Conservation (phyloP, 1,140 invertebrate species). For the Cryptotermes secundus region DNA sequence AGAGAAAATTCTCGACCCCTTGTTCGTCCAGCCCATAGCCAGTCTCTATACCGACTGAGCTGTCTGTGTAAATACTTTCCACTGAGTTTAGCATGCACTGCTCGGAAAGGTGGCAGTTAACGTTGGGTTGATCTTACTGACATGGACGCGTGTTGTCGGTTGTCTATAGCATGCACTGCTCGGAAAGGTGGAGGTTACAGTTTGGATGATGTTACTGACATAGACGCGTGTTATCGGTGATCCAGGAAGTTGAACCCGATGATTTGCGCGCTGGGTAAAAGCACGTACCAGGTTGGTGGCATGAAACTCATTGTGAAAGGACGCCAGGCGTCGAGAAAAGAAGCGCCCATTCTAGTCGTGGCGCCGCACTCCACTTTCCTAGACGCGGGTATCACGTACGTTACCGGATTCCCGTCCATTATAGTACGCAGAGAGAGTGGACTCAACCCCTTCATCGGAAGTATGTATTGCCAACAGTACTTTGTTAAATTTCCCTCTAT, state of each 20-base stretch:
- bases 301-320: constrained; percentile 79
- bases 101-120: not conserved
- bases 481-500: no score
- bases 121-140: not conserved
- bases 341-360: constrained; percentile 81
- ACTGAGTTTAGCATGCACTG: not conserved
- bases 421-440: constrained; percentile 76
- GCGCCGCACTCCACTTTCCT: constrained; percentile 86
- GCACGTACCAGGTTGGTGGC: constrained; percentile 71
- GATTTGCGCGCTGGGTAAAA: constrained; percentile 68
- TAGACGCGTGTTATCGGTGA: not conserved
- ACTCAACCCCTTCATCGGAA: constrained; percentile 78
- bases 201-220: not conserved
- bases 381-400: constrained; percentile 79
- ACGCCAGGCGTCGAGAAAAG: constrained; percentile 64
- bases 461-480: constrained; percentile 59
- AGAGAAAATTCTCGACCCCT: no score
- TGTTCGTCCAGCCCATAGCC: no score
- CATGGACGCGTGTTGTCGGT: not conserved
- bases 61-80: no score
- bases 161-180: not conserved
- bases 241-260: constrained; percentile 59
- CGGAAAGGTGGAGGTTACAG: not conserved
- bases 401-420: constrained; percentile 74
- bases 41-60: no score